Base-by-base conservation (phyloP, 2,797 vertebrate species). In the Rhinogobio ventralis region DNA sequence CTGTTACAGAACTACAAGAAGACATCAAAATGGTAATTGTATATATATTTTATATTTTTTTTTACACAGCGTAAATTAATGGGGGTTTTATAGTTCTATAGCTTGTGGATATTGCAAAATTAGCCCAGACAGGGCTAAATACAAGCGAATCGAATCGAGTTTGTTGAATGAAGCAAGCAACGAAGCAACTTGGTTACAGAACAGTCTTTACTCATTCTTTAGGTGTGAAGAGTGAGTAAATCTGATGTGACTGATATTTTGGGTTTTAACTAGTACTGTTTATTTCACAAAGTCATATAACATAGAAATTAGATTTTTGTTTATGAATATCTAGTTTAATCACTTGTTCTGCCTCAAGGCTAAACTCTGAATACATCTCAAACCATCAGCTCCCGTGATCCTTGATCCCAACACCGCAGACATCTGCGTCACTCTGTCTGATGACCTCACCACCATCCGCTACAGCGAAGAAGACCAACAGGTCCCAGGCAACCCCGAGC, bases 351-450 rank as follows among this genome's bases (percentile, higher is more conserved):
- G 20, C 3, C 6, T 45, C 2, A 11, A 13, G 28, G 2, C 53
- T 5, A 55, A 55, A 36, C 23, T 46, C 80, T 23, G 14, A 8
- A 2, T 15, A 28, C 33, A 33, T 23, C 20, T 71, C 53, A 17
- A 28, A 46, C 49, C 25, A 3, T 57, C 79, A 94, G 93, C 87
- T 42, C 93, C 92, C 0, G 93, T 93, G 76, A 90, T 88, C 25
- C 82, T 93, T 60, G 91, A 94, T 81, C 92, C 93, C 19, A 94
- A 93, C 87, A 92, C 92, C 4, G 90, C 91, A 42, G 91, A 93
- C 1, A 7, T 82, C n/a, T 91, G 90, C 82, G 81, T 94, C 0
- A 36, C 80, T 15, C 84, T 94, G 28, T 92, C 92, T 4, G 87
- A 90, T 17, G 92, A 93, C 86, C 91, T 94, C 49, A 90, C 91